A percentile compares a stretch with the other conserved stretches of the same genome.
Evolutionary conservation across 1,140 invertebrate species (phyloP).

Genomic region (Brevipalpus yothersi): DNA sequence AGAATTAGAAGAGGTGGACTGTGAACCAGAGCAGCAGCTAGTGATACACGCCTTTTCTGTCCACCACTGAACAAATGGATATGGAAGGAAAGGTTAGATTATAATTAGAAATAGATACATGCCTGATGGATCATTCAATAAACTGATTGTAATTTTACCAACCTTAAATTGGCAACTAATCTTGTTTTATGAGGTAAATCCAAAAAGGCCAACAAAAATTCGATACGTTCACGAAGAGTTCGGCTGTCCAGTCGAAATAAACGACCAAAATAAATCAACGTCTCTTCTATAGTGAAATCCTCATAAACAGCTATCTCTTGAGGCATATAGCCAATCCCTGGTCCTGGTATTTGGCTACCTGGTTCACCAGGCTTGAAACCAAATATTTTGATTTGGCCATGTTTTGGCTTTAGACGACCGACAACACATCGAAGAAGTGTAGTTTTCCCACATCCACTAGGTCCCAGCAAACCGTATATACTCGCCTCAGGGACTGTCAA

Average conservation of each 20-base stretch:
- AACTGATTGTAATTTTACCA: too few relatives aligned
- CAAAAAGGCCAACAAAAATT: conserved; percentile 68
- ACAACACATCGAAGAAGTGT: conserved; percentile 10
- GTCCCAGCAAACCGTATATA: conserved; percentile 10
- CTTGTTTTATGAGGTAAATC: conserved; percentile 58
- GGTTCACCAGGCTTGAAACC: conserved; percentile 7
- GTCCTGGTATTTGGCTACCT: conserved; percentile 17
- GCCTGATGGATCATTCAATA: too few relatives aligned
- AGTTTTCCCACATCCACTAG: conserved; percentile 13
- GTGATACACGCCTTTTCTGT: conserved; percentile 23
- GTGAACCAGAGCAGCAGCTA: conserved; percentile 24
- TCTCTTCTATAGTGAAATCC: conserved; percentile 20
- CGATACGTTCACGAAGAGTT: conserved; percentile 49
- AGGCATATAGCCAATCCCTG: conserved; percentile 23
- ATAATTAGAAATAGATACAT: too few relatives aligned
- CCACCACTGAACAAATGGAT: conserved; percentile 32
- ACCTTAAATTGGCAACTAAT: conserved; percentile 68
- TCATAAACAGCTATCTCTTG: conserved; percentile 21
- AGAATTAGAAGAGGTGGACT: conserved; percentile 24
- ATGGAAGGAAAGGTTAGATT: too few relatives aligned
- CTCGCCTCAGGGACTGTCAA: conserved; percentile 10
- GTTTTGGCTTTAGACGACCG: conserved; percentile 3
- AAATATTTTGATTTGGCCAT: conserved; percentile 9
- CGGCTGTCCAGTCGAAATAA: conserved; percentile 58
- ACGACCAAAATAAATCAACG: conserved; percentile 31